A percentile compares a stretch with the other conserved stretches of the same genome.
Conservation (phyloP, 2,888 invertebrate genomes). For the Drosophila barbarae region DNA sequence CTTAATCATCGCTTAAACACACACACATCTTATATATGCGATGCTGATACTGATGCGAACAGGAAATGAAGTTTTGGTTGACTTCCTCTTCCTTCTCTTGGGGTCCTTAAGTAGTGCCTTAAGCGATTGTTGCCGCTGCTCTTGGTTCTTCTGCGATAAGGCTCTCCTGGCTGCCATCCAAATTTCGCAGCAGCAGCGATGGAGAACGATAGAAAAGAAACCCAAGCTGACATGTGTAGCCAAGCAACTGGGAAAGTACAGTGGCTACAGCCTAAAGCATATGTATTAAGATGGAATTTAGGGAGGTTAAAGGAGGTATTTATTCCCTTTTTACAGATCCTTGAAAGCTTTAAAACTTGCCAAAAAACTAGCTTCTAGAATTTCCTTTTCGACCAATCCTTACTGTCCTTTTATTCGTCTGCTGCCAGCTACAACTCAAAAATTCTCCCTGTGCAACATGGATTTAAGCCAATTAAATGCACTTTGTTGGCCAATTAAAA, state of each 20-base stretch:
- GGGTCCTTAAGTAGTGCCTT: slow-evolving; percentile 29
- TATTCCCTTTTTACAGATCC: background rate
- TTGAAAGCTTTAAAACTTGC: background rate
- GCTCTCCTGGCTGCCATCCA: slow-evolving; percentile 32
- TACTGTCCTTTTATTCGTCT: slow-evolving; percentile 2
- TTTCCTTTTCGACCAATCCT: background rate
- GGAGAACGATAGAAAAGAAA: slow-evolving; percentile 15
- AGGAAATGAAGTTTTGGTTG: slow-evolving; percentile 42
- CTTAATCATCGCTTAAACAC: slow-evolving; percentile 27
- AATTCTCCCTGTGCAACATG: slow-evolving; percentile 21
- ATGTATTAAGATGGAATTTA: background rate
- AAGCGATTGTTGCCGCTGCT: slow-evolving; percentile 22
- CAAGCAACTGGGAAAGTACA: slow-evolving; percentile 7
- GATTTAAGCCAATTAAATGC: slow-evolving; percentile 66
- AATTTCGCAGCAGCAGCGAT: slow-evolving; percentile 4
- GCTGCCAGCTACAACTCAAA: slow-evolving; percentile 3
- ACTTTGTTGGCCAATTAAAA: slow-evolving; percentile 69
- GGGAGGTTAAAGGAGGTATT: no score
- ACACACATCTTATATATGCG: slow-evolving; percentile 1
- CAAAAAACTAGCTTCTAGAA: no score
- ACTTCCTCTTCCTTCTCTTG: slow-evolving; percentile 18
- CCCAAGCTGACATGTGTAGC: slow-evolving; percentile 42
- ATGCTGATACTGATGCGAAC: slow-evolving; percentile 26
- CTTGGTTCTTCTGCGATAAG: slow-evolving; percentile 24
- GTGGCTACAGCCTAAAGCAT: background rate